A percentile compares a stretch with the other conserved stretches of the same genome.
phyloP scores from a whole-genome alignment of 2,888 invertebrate genomes.

The Cenopis cana region DNA sequence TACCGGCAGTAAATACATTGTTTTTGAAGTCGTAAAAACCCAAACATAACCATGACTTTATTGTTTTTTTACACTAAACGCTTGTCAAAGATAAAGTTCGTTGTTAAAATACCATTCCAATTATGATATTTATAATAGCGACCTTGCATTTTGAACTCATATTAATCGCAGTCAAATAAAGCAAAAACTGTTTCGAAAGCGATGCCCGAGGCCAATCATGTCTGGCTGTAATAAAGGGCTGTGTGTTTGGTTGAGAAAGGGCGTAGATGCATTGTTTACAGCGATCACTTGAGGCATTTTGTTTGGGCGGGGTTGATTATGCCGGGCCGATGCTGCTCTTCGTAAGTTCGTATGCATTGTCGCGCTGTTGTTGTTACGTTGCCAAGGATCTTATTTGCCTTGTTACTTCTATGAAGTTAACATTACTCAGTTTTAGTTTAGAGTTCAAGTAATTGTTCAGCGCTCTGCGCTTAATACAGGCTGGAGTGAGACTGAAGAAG shows the following conservation, averaged over 20 bases:
- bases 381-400: background rate
- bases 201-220: constrained; percentile 81
- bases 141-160: constrained; percentile 50
- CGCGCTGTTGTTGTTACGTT: constrained; percentile 73
- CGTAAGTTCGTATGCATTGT: constrained; percentile 56
- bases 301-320: background rate
- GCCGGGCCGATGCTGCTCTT: background rate
- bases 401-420: background rate
- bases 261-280: background rate
- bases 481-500: background rate
- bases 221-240: constrained; percentile 82
- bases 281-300: background rate
- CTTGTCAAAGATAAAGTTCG: background rate
- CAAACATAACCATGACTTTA: background rate
- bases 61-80: no score
- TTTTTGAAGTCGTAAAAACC: background rate
- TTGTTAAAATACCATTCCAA: background rate
- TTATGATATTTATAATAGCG: constrained; percentile 39
- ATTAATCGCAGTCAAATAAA: constrained; percentile 58
- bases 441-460: constrained; percentile 59
- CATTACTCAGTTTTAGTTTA: background rate
- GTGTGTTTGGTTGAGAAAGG: constrained; percentile 57
- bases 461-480: constrained; percentile 1
- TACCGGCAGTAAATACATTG: background rate
- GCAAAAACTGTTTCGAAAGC: constrained; percentile 65